These are phyloP conservation scores for Neosilurus hyrtlii DNA, from an alignment of 2,797 vertebrate species.

Conservation along the genomic window DNA sequence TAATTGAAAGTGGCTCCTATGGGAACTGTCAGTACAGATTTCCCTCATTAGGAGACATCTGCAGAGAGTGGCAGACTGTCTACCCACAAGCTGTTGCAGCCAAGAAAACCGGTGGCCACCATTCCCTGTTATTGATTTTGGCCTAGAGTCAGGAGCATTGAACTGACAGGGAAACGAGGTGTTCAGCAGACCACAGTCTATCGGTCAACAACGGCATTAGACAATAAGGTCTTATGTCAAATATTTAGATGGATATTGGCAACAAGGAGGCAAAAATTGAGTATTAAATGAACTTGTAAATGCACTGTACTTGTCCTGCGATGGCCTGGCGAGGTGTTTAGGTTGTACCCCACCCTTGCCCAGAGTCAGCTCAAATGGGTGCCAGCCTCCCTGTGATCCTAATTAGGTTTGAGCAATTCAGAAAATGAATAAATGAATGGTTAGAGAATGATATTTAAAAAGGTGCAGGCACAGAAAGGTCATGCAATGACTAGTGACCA, in stretches of 20 bases:
- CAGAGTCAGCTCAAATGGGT: too few species aligned
- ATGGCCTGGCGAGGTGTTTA: too few species aligned
- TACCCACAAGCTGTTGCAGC: slow-evolving; percentile 41
- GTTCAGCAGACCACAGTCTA: slow-evolving; percentile 45
- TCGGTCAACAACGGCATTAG: slow-evolving; percentile 46
- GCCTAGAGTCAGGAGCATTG: slow-evolving; percentile 39
- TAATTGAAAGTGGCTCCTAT: slow-evolving; percentile 58
- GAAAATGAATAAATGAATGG: too few species aligned
- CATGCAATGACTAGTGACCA: too few species aligned
- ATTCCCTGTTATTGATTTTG: slow-evolving; percentile 49
- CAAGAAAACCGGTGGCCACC: slow-evolving; percentile 26
- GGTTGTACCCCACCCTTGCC: too few species aligned
- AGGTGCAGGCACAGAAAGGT: too few species aligned
- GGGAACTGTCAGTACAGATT: slow-evolving; percentile 55
- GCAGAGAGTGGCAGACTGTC: slow-evolving; percentile 43
- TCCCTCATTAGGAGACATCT: slow-evolving; percentile 55
- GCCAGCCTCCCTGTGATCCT: too few species aligned
- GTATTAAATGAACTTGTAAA: slow-evolving; percentile 31
- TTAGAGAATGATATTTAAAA: too few species aligned
- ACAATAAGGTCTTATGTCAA: slow-evolving; percentile 16
- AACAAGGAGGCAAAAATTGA: slow-evolving; percentile 19
- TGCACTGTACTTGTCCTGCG: not conserved
- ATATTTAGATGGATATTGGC: slow-evolving; percentile 2
- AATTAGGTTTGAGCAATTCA: too few species aligned
- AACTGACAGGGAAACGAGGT: slow-evolving; percentile 47